These are phyloP conservation scores for Gerris lacustris DNA, from an alignment of 2,888 invertebrate species.

Conservation along the genomic window DNA sequence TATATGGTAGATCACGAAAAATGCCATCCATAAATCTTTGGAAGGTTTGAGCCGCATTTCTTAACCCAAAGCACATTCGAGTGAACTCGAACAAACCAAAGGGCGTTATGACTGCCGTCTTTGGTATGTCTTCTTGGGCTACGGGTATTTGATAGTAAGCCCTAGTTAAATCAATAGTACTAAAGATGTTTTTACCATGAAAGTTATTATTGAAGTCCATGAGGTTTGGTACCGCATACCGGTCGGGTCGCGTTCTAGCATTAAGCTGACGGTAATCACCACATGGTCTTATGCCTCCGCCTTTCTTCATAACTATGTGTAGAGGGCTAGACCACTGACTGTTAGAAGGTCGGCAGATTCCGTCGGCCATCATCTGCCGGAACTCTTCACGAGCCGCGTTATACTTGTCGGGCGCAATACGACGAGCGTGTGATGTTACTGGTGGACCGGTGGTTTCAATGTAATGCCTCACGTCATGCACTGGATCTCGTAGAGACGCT, in stretches of 20 bases:
- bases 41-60: conserved; percentile 24
- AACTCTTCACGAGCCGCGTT: conserved; percentile 22
- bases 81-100: conserved; percentile 26
- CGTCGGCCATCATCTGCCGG: conserved; percentile 35
- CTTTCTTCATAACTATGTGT: background rate
- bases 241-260: conserved; percentile 11
- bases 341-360: conserved; percentile 37
- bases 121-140: background rate
- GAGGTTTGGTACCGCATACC: conserved; percentile 1
- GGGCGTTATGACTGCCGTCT: conserved; percentile 28
- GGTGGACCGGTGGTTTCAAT: conserved; percentile 26
- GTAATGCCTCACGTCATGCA: background rate
- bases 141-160: conserved; percentile 6
- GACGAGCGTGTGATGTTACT: conserved; percentile 31
- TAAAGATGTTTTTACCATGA: background rate
- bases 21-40: conserved; percentile 9
- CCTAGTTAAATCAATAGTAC: background rate
- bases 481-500: background rate
- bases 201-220: background rate
- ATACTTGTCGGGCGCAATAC: conserved; percentile 29
- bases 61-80: conserved; percentile 28
- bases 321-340: conserved; percentile 37
- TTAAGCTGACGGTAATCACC: conserved; percentile 33
- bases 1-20: conserved; percentile 25
- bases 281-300: conserved; percentile 22